Evolutionary conservation across 2,113 vertebrate genomes (phyloP).

Genomic region (Perca flavescens): DNA sequence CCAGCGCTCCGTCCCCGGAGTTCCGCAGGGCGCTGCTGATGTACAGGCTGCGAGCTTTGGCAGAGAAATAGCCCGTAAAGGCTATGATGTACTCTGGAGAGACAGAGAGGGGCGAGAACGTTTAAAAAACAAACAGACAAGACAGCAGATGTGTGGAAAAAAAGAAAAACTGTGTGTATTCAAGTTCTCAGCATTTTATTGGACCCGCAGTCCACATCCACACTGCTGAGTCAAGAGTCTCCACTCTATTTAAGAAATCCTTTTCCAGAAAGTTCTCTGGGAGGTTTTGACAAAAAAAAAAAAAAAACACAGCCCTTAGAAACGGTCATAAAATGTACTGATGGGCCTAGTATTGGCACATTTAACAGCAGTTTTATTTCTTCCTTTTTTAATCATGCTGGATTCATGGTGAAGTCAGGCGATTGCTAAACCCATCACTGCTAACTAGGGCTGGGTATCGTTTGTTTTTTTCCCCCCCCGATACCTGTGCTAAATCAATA

Average conservation of each 20-base stretch:
- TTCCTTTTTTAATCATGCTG: no score
- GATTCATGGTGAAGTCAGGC: background rate
- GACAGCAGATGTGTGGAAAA: background rate
- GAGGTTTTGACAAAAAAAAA: no score
- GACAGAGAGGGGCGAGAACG: constrained; percentile 1
- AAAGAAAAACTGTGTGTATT: background rate
- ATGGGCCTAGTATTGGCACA: no score
- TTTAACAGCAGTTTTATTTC: no score
- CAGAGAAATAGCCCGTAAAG: constrained; percentile 92
- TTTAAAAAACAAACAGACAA: background rate
- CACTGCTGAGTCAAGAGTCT: background rate
- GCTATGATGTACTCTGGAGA: constrained; percentile 94
- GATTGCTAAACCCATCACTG: background rate
- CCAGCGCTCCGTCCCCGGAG: constrained; percentile 83
- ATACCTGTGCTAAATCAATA: no score
- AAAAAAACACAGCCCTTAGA: no score
- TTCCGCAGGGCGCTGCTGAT: constrained; percentile 93
- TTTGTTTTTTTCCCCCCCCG: no score
- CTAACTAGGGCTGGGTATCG: background rate
- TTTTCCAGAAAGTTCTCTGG: no score
- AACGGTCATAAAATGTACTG: no score
- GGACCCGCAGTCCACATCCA: background rate
- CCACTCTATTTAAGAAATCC: no score
- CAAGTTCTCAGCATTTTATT: background rate
- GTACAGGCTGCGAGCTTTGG: constrained; percentile 94